Conservation (phyloP, 2,113 vertebrate genomes). For the Ancistrus triradiatus region DNA sequence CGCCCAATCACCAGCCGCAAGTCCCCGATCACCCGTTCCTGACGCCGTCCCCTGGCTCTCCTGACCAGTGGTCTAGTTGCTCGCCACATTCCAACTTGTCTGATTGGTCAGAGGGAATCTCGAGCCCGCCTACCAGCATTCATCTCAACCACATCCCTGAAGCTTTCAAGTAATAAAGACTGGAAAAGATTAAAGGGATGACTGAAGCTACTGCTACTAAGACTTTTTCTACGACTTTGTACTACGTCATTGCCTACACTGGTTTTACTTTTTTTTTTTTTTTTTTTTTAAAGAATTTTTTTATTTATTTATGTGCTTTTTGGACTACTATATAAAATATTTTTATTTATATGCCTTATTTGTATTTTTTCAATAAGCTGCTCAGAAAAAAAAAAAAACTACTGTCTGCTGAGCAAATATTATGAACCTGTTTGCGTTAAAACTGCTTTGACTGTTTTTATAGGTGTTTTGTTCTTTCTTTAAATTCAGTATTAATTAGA, state of each 20-base stretch:
- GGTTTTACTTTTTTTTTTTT: slow-evolving; percentile 51
- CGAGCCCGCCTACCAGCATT: slow-evolving; percentile 91
- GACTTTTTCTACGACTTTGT: slow-evolving; percentile 58
- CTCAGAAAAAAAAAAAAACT: slow-evolving; percentile 24
- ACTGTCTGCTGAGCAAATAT: slow-evolving; percentile 23
- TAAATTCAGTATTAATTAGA: slow-evolving; percentile 66
- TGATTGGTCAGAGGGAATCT: slow-evolving; percentile 97
- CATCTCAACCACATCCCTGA: slow-evolving; percentile 85
- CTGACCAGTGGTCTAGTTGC: slow-evolving; percentile 97
- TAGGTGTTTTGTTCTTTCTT: slow-evolving; percentile 47
- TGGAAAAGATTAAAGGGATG: slow-evolving; percentile 33
- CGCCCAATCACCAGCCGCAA: slow-evolving; percentile 92
- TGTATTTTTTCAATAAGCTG: slow-evolving; percentile 33
- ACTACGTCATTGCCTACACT: slow-evolving; percentile 50
- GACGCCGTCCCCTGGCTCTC: slow-evolving; percentile 92
- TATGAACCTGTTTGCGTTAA: neutral
- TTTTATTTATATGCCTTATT: slow-evolving; percentile 45
- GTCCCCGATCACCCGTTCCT: slow-evolving; percentile 94
- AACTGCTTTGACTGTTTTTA: slow-evolving; percentile 35
- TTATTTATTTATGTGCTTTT: slow-evolving; percentile 71
- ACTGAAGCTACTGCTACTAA: slow-evolving; percentile 45
- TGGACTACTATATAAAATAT: slow-evolving; percentile 58
- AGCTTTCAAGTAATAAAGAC: slow-evolving; percentile 79
- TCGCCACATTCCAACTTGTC: slow-evolving; percentile 96
- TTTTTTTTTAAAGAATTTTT: no score